Evolutionary conservation across 2,888 invertebrate genomes (phyloP).

Genomic region (Belgica antarctica): DNA sequence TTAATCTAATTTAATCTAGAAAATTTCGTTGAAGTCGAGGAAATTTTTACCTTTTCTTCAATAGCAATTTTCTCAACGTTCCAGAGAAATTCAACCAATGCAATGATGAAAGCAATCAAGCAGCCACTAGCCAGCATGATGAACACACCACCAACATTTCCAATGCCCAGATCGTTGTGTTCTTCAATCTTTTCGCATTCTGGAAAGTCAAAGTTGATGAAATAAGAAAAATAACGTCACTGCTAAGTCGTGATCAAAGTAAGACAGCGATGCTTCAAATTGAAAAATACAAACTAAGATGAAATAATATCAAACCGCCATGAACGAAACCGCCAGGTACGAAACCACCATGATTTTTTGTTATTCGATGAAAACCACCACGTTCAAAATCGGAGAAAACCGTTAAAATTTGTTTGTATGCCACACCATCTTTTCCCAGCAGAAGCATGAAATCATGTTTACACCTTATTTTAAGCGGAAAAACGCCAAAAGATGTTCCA

Average conservation of each 20-base stretch:
- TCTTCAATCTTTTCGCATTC: conserved; percentile 41
- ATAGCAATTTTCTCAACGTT: conserved; percentile 76
- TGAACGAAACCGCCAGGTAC: no score
- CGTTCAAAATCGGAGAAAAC: no score
- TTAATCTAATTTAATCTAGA: no score
- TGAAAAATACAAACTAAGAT: neutral
- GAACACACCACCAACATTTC: conserved; percentile 88
- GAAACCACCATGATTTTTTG: no score
- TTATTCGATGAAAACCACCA: no score
- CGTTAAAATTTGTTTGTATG: no score
- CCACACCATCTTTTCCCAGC: no score
- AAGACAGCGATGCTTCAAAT: neutral
- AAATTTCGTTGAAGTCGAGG: conserved; percentile 6
- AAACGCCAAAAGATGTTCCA: no score
- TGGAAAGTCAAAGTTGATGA: conserved; percentile 20
- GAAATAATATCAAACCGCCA: neutral
- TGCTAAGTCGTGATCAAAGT: no score
- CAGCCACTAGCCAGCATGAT: conserved; percentile 77
- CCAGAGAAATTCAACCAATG: conserved; percentile 80
- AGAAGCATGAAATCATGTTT: no score
- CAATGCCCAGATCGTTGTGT: conserved; percentile 51
- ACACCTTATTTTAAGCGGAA: no score
- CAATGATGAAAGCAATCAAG: conserved; percentile 67
- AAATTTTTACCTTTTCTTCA: conserved; percentile 66
- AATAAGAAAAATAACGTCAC: conserved; percentile 6